phyloP scores from a whole-genome alignment of 2,888 invertebrate species.

The Sphecodes monilicornis region DNA sequence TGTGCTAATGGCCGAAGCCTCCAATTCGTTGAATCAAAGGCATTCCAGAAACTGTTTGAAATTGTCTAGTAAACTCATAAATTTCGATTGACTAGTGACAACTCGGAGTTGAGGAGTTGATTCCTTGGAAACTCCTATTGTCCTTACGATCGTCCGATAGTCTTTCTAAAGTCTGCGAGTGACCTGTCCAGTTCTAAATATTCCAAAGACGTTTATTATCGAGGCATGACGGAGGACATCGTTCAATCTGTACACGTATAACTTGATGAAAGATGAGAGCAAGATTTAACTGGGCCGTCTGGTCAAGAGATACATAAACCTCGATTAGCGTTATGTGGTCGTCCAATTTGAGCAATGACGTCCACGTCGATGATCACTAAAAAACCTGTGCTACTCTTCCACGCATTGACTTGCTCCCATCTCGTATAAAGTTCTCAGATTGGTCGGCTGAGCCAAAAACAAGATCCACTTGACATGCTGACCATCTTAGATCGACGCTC shows the following conservation, averaged over 20 bases:
- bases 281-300: constrained; percentile 22
- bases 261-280: neutral
- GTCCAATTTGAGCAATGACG: constrained; percentile 8
- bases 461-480: neutral
- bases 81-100: no score
- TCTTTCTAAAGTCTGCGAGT: no score
- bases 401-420: neutral
- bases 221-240: neutral
- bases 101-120: neutral
- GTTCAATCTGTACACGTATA: neutral
- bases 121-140: neutral
- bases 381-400: neutral
- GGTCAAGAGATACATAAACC: neutral
- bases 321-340: constrained; percentile 10
- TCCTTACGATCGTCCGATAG: neutral
- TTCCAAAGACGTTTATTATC: neutral
- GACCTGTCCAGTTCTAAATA: neutral
- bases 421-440: neutral
- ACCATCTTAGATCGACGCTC: neutral
- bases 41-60: neutral
- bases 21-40: neutral
- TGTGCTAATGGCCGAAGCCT: neutral
- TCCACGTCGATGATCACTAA: neutral
- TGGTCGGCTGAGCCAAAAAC: neutral
- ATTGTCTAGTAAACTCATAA: neutral